phyloP scores from a whole-genome alignment of 2,113 vertebrate genomes.

The Cathartes aura region DNA sequence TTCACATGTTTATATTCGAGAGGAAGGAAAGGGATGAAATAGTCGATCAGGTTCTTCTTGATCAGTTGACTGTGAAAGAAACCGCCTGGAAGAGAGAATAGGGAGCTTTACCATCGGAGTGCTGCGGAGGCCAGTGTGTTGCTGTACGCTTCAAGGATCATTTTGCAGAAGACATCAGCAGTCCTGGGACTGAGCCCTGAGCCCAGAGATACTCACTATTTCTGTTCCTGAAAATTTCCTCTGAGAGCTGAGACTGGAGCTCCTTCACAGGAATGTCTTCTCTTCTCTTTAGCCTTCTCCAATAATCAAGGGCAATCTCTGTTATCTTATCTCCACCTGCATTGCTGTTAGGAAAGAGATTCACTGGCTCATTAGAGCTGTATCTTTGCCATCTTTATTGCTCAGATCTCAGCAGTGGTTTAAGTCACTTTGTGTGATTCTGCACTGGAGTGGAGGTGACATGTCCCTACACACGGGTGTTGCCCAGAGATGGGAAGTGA shows the following conservation, averaged over 20 bases:
- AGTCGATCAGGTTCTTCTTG: slow-evolving; percentile 88
- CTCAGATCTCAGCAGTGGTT: neutral
- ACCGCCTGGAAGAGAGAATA: slow-evolving; percentile 74
- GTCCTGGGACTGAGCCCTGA: neutral
- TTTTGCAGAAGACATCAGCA: neutral
- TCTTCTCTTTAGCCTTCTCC: slow-evolving; percentile 74
- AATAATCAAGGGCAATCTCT: slow-evolving; percentile 79
- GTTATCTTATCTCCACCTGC: slow-evolving; percentile 84
- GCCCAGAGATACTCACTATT: slow-evolving; percentile 78
- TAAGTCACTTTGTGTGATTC: neutral
- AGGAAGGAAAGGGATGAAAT: slow-evolving; percentile 88
- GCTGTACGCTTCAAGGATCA: neutral
- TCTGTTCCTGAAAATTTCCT: slow-evolving; percentile 84
- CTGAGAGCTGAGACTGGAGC: slow-evolving; percentile 76
- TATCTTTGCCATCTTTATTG: neutral
- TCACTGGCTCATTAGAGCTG: neutral
- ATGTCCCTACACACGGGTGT: no score
- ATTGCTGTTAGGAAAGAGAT: slow-evolving; percentile 74
- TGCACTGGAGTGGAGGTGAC: neutral
- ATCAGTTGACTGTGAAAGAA: slow-evolving; percentile 87
- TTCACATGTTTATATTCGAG: slow-evolving; percentile 84
- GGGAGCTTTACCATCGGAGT: neutral
- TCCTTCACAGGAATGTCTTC: slow-evolving; percentile 83
- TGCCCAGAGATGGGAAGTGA: neutral
- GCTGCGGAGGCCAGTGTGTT: neutral